Conservation (phyloP, 2,797 vertebrate species). For the Pangasius sanitwongsei region DNA sequence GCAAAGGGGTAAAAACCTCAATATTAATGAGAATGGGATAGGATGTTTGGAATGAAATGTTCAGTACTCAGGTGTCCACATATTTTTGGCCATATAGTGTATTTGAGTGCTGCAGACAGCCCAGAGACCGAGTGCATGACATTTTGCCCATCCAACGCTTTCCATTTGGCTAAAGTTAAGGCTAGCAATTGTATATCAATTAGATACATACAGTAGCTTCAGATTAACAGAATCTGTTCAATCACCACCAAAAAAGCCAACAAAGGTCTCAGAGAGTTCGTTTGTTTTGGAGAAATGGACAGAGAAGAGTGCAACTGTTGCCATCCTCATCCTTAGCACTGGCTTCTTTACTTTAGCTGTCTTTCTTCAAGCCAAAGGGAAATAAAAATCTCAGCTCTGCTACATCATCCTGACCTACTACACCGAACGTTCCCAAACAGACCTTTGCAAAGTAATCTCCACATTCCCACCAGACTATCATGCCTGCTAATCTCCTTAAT, state of each 20-base stretch:
- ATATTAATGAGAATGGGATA: background rate
- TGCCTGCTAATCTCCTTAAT: constrained; percentile 10
- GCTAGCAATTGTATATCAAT: background rate
- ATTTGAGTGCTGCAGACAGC: background rate
- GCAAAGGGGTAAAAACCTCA: background rate
- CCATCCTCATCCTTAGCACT: background rate
- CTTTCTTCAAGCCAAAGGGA: background rate
- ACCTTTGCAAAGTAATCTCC: background rate
- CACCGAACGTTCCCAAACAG: background rate
- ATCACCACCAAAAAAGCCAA: background rate
- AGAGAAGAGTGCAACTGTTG: background rate
- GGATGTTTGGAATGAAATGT: background rate
- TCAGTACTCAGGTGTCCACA: background rate
- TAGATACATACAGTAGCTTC: background rate
- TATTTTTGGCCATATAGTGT: background rate
- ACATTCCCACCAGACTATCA: background rate
- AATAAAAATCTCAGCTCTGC: background rate
- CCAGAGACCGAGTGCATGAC: background rate
- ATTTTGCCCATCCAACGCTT: background rate
- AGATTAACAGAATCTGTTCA: background rate
- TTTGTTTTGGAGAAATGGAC: background rate
- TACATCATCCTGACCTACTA: background rate
- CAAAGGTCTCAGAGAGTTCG: background rate
- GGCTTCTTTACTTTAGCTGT: background rate
- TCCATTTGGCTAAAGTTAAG: background rate